phyloP scores from a whole-genome alignment of 2,797 vertebrate species.

The Passerculus sandwichensis region DNA sequence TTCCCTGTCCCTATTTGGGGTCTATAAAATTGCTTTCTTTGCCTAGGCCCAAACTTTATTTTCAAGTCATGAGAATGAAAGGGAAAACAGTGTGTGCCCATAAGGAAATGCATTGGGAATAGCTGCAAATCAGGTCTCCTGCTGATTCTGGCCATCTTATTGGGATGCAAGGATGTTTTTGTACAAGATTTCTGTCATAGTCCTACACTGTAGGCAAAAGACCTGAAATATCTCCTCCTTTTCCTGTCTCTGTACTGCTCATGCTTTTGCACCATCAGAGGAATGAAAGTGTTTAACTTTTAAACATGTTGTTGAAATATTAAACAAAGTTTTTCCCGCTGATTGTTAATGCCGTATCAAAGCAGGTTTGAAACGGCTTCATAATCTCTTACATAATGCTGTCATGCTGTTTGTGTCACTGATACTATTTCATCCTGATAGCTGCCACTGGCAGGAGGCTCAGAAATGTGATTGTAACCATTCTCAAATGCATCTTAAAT shows the following conservation, averaged over 20 bases:
- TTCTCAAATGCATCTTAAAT: slow-evolving; percentile 42
- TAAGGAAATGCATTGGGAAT: neutral
- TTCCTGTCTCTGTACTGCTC: neutral
- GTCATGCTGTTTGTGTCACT: slow-evolving; percentile 53
- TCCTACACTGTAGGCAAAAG: neutral
- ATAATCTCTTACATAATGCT: slow-evolving; percentile 61
- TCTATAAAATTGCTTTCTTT: neutral
- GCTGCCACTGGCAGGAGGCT: slow-evolving; percentile 27
- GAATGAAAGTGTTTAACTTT: slow-evolving; percentile 53
- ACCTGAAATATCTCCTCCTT: neutral
- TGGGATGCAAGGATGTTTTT: neutral
- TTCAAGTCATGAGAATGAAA: neutral
- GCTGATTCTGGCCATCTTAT: neutral
- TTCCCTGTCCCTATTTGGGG: neutral
- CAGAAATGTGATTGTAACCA: slow-evolving; percentile 33
- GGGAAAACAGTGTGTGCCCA: neutral
- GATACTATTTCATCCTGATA: slow-evolving; percentile 52
- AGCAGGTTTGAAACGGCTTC: slow-evolving; percentile 48
- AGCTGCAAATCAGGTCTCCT: neutral
- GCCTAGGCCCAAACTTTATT: neutral
- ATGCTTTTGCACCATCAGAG: slow-evolving; percentile 25
- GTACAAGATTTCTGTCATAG: neutral
- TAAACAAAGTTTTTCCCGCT: slow-evolving; percentile 39
- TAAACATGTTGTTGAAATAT: slow-evolving; percentile 62
- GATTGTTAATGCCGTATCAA: slow-evolving; percentile 56